A percentile compares a stretch with the other conserved stretches of the same genome.
Conservation (phyloP, 2,113 vertebrate genomes). For the Pterocles gutturalis region DNA sequence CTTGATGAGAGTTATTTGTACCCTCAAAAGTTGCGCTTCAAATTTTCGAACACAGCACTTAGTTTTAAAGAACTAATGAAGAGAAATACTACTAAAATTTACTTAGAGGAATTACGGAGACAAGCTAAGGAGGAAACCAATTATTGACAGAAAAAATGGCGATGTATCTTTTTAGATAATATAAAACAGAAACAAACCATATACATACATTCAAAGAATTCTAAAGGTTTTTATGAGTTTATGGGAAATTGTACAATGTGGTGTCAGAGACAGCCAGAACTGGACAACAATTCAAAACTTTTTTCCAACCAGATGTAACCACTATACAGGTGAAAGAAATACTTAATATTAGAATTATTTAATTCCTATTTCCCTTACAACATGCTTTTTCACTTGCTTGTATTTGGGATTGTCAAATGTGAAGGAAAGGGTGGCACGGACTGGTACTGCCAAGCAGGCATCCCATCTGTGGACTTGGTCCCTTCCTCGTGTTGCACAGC, state of each 20-base stretch:
- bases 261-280: not conserved
- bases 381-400: not conserved
- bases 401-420: not conserved
- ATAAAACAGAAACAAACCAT: not conserved
- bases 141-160: not conserved
- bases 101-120: not conserved
- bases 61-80: not conserved
- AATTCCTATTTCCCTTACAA: not conserved
- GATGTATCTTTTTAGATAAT: not conserved
- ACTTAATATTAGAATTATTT: not conserved
- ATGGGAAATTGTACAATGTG: not conserved
- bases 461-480: accelerated
- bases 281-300: not conserved
- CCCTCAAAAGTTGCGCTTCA: not conserved
- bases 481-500: not conserved
- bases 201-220: not conserved
- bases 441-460: not conserved
- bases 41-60: not conserved
- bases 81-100: not conserved
- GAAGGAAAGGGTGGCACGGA: not conserved
- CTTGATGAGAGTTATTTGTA: not conserved
- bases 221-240: not conserved
- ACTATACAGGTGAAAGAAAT: not conserved
- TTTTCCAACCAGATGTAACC: not conserved
- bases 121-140: not conserved